Conservation (phyloP, 2,888 invertebrate species). For the Dysmachus trigonus region DNA sequence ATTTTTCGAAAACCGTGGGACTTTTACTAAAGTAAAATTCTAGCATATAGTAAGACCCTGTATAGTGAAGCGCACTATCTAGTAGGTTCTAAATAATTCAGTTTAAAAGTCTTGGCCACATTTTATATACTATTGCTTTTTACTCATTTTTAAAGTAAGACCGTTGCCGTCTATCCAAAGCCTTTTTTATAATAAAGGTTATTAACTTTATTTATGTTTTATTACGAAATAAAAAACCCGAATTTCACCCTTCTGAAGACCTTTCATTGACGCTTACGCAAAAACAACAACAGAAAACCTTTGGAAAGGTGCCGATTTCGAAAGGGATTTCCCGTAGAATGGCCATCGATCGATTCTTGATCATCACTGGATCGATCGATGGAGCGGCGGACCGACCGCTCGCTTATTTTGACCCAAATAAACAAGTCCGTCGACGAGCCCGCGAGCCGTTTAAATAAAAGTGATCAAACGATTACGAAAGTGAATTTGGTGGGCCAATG, state of each 20-base stretch:
- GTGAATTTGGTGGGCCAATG: constrained; percentile 7
- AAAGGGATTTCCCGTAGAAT: background rate
- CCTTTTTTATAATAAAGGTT: too few relatives aligned
- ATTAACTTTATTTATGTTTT: too few relatives aligned
- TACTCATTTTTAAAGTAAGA: too few relatives aligned
- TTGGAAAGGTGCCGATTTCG: background rate
- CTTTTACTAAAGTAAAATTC: too few relatives aligned
- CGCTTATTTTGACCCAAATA: background rate
- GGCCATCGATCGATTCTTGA: background rate
- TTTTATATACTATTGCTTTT: too few relatives aligned
- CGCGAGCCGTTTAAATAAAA: background rate
- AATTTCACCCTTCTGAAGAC: background rate
- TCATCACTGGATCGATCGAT: background rate
- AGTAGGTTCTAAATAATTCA: too few relatives aligned
- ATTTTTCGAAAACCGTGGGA: too few relatives aligned
- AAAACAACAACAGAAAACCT: too few relatives aligned
- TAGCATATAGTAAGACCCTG: too few relatives aligned
- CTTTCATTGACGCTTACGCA: background rate
- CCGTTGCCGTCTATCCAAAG: too few relatives aligned
- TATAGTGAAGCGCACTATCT: too few relatives aligned
- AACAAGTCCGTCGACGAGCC: background rate
- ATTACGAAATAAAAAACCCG: background rate
- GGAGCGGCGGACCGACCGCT: background rate
- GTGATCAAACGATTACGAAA: constrained; percentile 20
- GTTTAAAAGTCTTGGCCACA: too few relatives aligned